Conservation (phyloP, 2,113 vertebrate genomes). For the Platycercus adscitus region DNA sequence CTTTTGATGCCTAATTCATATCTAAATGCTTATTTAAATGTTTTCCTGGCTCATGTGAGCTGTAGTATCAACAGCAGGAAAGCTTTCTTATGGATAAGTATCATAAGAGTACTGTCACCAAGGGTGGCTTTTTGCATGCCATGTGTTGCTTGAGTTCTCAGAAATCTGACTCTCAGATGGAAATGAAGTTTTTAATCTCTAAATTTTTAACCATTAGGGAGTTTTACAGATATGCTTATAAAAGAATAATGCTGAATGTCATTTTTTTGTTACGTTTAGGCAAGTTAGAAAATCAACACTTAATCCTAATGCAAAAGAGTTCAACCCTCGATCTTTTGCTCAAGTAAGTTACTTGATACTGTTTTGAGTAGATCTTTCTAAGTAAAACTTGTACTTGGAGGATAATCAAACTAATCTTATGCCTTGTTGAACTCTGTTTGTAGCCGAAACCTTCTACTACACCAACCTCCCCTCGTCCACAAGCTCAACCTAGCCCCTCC, state of each 20-base stretch:
- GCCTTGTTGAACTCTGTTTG: background rate
- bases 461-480: constrained; percentile 93
- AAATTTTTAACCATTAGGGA: background rate
- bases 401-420: background rate
- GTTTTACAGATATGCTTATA: background rate
- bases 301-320: constrained; percentile 98
- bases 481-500: constrained; percentile 96
- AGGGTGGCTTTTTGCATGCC: background rate
- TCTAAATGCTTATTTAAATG: background rate
- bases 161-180: background rate
- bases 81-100: background rate
- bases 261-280: constrained; percentile 72
- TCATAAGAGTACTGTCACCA: background rate
- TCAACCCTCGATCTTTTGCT: constrained; percentile 93
- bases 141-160: background rate
- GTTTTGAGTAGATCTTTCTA: background rate
- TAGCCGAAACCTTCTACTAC: constrained; percentile 98
- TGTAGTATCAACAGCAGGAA: background rate
- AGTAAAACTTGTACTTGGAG: background rate
- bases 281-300: constrained; percentile 98
- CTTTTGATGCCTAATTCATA: background rate
- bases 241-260: background rate
- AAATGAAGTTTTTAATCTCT: background rate
- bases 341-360: constrained; percentile 80
- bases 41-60: background rate